These are phyloP conservation scores for Danaus plexippus DNA, from an alignment of 1,140 invertebrate genomes.

Conservation along the genomic window DNA sequence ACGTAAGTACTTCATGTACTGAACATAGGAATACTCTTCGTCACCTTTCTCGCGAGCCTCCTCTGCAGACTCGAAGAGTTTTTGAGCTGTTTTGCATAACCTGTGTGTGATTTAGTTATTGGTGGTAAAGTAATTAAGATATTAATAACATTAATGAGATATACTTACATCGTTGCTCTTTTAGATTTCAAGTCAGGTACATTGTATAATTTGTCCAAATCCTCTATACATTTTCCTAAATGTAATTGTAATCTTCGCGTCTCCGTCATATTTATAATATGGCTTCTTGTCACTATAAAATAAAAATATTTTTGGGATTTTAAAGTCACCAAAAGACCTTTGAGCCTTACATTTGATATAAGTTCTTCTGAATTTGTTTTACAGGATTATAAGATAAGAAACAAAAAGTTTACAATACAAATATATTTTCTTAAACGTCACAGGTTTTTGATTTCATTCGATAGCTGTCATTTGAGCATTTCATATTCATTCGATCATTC, in stretches of 20 bases:
- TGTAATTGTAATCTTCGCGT: constrained; percentile 68
- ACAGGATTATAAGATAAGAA: constrained; percentile 39
- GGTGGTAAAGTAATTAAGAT: not conserved
- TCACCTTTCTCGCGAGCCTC: constrained; percentile 72
- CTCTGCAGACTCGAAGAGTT: constrained; percentile 74
- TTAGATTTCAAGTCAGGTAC: constrained; percentile 69
- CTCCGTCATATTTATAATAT: constrained; percentile 57
- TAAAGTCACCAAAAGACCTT: constrained; percentile 23
- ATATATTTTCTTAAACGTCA: constrained; percentile 49
- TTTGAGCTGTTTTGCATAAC: constrained; percentile 72
- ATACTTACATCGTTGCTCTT: constrained; percentile 67
- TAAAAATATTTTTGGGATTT: constrained; percentile 14
- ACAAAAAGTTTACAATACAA: constrained; percentile 51
- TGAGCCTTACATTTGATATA: constrained; percentile 51
- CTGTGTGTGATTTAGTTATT: constrained; percentile 31
- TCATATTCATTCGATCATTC: constrained; percentile 19
- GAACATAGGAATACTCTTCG: constrained; percentile 79
- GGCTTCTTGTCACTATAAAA: constrained; percentile 5
- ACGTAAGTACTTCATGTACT: constrained; percentile 79
- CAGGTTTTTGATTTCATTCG: constrained; percentile 17
- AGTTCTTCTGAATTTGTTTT: constrained; percentile 36
- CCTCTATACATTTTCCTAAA: constrained; percentile 69
- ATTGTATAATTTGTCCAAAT: constrained; percentile 69
- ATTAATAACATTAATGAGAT: constrained; percentile 1
- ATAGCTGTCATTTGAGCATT: no score